Conservation (phyloP, 2,113 vertebrate species). For the Crotalus helleri region DNA sequence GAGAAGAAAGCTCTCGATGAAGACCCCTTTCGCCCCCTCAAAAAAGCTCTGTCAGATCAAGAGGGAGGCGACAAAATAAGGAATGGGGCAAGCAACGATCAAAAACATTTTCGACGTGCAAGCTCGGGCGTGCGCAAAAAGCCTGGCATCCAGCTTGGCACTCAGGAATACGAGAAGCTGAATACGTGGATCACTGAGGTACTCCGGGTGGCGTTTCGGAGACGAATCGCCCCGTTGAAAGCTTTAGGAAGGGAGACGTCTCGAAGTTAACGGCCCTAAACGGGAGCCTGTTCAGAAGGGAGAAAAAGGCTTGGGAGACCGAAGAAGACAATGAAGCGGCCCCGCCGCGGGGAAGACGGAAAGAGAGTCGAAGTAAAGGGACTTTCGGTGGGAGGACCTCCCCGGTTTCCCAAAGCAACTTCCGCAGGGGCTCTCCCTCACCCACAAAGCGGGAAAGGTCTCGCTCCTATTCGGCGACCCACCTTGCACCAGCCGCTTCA, state of each 20-base stretch:
- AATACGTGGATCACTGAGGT: background rate
- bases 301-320: background rate
- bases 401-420: background rate
- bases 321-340: too few relatives aligned
- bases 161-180: background rate
- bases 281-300: background rate
- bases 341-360: too few relatives aligned
- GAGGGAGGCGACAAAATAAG: background rate
- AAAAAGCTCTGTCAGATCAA: background rate
- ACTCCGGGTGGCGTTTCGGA: background rate
- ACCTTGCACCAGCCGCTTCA: constrained; percentile 81
- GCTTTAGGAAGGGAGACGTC: too few relatives aligned
- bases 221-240: background rate
- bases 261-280: background rate
- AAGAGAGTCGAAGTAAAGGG: background rate
- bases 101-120: background rate
- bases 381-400: background rate
- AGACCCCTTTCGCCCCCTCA: background rate
- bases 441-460: background rate
- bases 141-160: background rate
- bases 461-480: background rate
- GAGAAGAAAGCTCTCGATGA: background rate
- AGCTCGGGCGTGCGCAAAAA: background rate
- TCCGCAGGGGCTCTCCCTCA: background rate
- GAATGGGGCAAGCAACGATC: background rate